Evolutionary conservation across 1,140 invertebrate genomes (phyloP), one percentile per base, ranked within the genome.

Genomic region (Coelopa frigida): DNA sequence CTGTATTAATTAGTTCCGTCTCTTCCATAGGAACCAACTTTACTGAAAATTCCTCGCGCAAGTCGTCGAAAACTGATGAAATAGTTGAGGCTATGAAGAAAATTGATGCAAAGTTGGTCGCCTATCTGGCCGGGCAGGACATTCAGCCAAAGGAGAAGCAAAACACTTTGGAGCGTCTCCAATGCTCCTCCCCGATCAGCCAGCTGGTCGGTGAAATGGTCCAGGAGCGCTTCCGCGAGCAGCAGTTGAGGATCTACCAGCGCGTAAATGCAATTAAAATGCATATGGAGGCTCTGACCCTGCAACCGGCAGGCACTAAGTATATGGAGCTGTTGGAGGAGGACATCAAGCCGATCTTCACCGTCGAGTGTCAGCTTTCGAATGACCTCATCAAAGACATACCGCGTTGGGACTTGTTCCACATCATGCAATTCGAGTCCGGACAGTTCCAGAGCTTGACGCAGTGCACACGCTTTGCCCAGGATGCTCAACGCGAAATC

Each of bases 21-120:
- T n/a, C n/a, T n/a, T n/a, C n/a, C n/a, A n/a, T n/a, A n/a, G n/a
- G n/a, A n/a, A n/a, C n/a, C n/a, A n/a, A n/a, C n/a, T n/a, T n/a
- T n/a, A n/a, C n/a, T n/a, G n/a, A n/a, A n/a, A n/a, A n/a, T n/a
- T n/a, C n/a, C n/a, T n/a, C n/a, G n/a, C n/a, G n/a, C n/a, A n/a
- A n/a, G 59, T 54, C 43, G 32, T n/a, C 43, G 5, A 49, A 49
- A 49, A 29, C 47, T 10, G 47, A 32, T 40, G 61, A 64, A 52
- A 48, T 66, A 60, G 58, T 65, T 54, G 61, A 66, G 49, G 62
- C 62, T 35, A 66, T 65, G 59, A 65, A 62, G 36, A 66, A 66
- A 59, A 35, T 66, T 39, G 62, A 66, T 44, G 61, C 61, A 1
- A 59, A 55, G 38, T 41, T 66, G 50, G 62, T 59, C 29, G 61